Base-by-base conservation (phyloP, 2,888 invertebrate species). In the Leucophenga maculata region DNA sequence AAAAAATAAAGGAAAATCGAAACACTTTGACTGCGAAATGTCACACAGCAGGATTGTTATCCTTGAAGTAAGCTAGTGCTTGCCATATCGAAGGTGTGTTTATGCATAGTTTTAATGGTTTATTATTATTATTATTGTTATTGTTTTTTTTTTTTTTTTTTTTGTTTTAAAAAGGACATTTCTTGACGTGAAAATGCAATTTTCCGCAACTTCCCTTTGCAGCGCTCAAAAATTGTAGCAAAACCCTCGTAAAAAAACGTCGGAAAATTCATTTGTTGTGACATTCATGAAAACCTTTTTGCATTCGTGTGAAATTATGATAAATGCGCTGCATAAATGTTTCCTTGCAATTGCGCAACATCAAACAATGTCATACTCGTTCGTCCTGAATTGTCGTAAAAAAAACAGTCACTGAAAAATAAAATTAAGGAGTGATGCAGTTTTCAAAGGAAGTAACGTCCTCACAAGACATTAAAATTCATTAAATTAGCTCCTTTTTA, bases 21-120 rank as follows among this genome's bases (percentile, higher is more conserved):
- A 67, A 57, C n/a, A 44, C 39, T 39, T 39, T 78, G 74, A 73
- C 72, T 20, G 26, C 57, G 57, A 20, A 26, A 71, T 72, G 69
- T 70, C 69, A 70, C 72, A 52, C 71, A 62, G 71, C 80, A 71
- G 72, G 70, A 50, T 14, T n/a, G n/a, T n/a, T n/a, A n/a, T n/a
- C n/a, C n/a, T n/a, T n/a, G n/a, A 62, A 44, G n/a, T 14, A 39
- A 18, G 18, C 18, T 66, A 22, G 26, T 9, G 64, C 67, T 48
- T 20, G 55, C 69, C 69, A 59, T 46, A 22, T 44, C 48, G 66
- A 59, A 74, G 82, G 78, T 82, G 74, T 84, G 83, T 81, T 78
- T 72, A 70, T 74, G 81, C 83, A 82, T 83, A 82, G 83, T 84
- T 82, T 84, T 82, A 84, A 82, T 82, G 82, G 82, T 75, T 84